These are phyloP conservation scores for Numenius phaeopus DNA, from an alignment of 2,797 vertebrate species.

Conservation along the genomic window DNA sequence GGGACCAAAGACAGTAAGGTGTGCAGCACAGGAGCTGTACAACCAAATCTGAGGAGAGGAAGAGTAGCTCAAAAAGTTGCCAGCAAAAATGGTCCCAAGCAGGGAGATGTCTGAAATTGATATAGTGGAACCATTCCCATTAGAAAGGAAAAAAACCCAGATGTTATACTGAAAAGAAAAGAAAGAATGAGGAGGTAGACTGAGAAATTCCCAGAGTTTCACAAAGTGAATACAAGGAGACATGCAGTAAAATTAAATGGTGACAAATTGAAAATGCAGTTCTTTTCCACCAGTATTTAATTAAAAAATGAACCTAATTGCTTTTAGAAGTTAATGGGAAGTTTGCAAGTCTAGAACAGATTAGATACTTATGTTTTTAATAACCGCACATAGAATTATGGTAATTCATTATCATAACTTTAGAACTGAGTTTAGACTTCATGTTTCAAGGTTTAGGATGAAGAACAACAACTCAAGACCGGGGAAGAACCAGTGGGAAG, in stretches of 20 bases:
- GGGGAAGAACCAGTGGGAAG: not conserved
- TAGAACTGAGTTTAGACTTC: not conserved
- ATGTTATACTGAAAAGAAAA: not conserved
- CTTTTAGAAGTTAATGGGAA: slow-evolving; percentile 2
- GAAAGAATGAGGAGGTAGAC: not conserved
- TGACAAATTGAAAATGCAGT: not conserved
- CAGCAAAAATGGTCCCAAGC: not conserved
- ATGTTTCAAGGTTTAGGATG: not conserved
- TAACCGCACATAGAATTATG: not conserved
- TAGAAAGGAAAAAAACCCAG: not conserved
- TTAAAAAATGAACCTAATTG: slow-evolving; percentile 1
- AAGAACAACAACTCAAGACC: not conserved
- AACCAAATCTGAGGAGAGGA: not conserved
- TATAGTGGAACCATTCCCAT: not conserved
- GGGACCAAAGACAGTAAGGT: not conserved
- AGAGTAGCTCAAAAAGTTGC: not conserved
- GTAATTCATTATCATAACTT: not conserved
- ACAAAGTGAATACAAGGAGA: not conserved
- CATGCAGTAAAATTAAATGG: not conserved
- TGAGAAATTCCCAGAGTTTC: not conserved
- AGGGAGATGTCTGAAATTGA: not conserved
- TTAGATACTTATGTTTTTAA: not conserved
- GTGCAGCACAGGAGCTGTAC: not conserved
- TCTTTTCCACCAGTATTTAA: not conserved
- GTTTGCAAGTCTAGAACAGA: not conserved